Base-by-base conservation (phyloP, 2,113 vertebrate genomes). In the Xerus inauris region DNA sequence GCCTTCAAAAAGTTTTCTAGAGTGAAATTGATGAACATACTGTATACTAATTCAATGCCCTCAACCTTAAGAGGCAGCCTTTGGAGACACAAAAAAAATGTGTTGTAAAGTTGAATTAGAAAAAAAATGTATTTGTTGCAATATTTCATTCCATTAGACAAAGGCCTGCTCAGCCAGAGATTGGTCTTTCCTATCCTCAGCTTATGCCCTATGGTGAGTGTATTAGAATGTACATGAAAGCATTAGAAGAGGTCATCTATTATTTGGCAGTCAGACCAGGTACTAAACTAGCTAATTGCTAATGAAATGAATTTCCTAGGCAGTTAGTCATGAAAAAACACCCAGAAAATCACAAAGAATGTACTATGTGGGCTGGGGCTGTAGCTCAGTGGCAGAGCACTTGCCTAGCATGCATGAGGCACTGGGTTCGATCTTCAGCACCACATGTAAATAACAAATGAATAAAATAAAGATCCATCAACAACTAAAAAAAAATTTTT, bases 91-190 rank as follows among this genome's bases (percentile, higher is more conserved):
- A 95, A 69, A 47, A 4, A 93, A 92, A 69, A 12, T n/a, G 6
- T 73, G 26, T 32, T 85, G 11, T 92, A 47, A 90, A 71, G 57
- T 76, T 94, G 54, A 97, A 90, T 90, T 84, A 67, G 40, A 75
- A 94, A 13, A 71, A 85, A 76, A 81, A 62, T 30, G 7, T 62
- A 80, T 82, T 89, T 83, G 40, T 64, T 85, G 54, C 45, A 94
- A 69, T 79, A 83, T 83, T 28, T 90, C 84, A 90, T 75, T 87
- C 86, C 5, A 47, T 28, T 79, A 89, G 32, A 87, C 16, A 80
- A 94, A 22, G 1, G 5, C 7, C 20, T 57, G 2, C 81, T 89
- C 51, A 82, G 4, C 42, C 32, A 69, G 14, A 82, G 38, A 57
- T 30, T 89, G 28, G 72, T 82, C 24, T 92, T 89, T 54, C 20